Conservation (phyloP, 2,888 invertebrate genomes). For the Gasteruption jaculator region DNA sequence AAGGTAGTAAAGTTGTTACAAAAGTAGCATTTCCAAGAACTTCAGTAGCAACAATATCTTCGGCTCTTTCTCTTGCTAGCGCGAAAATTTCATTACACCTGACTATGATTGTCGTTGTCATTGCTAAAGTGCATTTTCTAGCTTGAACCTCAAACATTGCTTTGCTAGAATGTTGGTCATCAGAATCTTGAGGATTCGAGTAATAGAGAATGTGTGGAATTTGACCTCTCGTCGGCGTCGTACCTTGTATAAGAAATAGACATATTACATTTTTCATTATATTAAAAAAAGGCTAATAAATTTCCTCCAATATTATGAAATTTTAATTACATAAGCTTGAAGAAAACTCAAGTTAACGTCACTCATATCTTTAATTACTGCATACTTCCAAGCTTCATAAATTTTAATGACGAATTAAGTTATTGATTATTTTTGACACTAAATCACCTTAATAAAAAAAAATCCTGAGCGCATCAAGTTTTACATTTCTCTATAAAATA, state of each 20-base stretch:
- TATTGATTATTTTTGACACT: too few relatives aligned
- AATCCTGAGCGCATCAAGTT: too few relatives aligned
- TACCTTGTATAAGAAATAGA: too few relatives aligned
- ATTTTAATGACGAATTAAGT: too few relatives aligned
- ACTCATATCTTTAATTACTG: too few relatives aligned
- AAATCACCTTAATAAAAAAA: too few relatives aligned
- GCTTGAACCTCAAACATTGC: slow-evolving; percentile 62
- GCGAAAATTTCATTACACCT: slow-evolving; percentile 73
- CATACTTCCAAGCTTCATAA: too few relatives aligned
- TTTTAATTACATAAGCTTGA: slow-evolving; percentile 7
- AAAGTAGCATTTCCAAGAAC: slow-evolving; percentile 60
- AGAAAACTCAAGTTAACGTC: too few relatives aligned
- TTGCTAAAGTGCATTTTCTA: slow-evolving; percentile 66
- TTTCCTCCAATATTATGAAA: slow-evolving; percentile 1
- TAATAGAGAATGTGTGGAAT: slow-evolving; percentile 89
- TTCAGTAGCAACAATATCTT: slow-evolving; percentile 56
- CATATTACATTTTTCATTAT: too few relatives aligned
- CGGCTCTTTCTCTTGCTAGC: slow-evolving; percentile 69
- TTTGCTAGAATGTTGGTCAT: slow-evolving; percentile 57
- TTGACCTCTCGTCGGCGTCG: slow-evolving; percentile 90
- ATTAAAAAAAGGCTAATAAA: slow-evolving; percentile 14
- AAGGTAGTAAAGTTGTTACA: slow-evolving; percentile 75
- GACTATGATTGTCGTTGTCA: slow-evolving; percentile 74
- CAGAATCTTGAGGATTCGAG: slow-evolving; percentile 65
- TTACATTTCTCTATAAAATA: too few relatives aligned